Conservation (phyloP, 2,888 invertebrate genomes). For the Hemicrepidius hirtus region DNA sequence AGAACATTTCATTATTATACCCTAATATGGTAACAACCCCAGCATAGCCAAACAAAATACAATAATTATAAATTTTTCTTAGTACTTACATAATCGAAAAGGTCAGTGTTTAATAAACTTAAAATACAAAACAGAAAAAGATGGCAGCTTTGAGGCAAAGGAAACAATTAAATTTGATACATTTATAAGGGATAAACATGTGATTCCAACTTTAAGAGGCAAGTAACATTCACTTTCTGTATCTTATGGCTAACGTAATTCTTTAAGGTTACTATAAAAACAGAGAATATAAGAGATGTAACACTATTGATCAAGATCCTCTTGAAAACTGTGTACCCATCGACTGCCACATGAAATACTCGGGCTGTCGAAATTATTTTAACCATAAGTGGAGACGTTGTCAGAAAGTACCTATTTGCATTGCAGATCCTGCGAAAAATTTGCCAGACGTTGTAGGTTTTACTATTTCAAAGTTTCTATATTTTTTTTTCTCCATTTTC, state of each 20-base stretch:
- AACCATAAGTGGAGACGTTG: conserved; percentile 68
- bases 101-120: conserved; percentile 60
- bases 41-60: background rate
- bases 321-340: conserved; percentile 73
- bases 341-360: conserved; percentile 75
- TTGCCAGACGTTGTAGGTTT: conserved; percentile 67
- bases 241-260: background rate
- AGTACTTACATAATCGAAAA: conserved; percentile 62
- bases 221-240: background rate
- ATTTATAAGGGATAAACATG: conserved; percentile 1
- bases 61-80: conserved; percentile 26
- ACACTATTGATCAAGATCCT: conserved; percentile 72
- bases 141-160: conserved; percentile 44
- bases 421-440: conserved; percentile 63
- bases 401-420: conserved; percentile 68
- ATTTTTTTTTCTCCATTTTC: background rate
- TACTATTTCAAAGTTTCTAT: background rate
- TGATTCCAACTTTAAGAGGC: conserved; percentile 15
- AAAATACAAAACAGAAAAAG: conserved; percentile 50
- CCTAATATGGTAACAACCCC: conserved; percentile 69
- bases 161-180: conserved; percentile 48
- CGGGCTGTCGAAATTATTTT: conserved; percentile 73
- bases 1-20: conserved; percentile 68
- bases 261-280: conserved; percentile 51
- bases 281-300: conserved; percentile 59